Percentiles rank a stretch among this genome's conserved stretches.
These are phyloP conservation scores for Coenonympha arcania DNA, from an alignment of 2,888 invertebrate species.

Conservation along the genomic window DNA sequence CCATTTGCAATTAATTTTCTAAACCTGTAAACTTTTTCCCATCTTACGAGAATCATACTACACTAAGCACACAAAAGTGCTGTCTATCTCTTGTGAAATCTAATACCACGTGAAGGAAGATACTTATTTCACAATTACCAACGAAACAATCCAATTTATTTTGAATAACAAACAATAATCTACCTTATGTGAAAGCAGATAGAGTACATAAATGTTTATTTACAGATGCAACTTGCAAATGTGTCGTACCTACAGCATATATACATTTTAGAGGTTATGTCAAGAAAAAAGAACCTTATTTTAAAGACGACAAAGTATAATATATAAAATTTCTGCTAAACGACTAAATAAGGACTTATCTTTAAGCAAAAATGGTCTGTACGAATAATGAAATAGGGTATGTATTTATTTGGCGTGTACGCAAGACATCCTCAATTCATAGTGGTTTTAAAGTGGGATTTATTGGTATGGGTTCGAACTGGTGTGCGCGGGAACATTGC, in stretches of 20 bases:
- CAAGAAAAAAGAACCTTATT: conserved; percentile 35
- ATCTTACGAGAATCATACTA: neutral
- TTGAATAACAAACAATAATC: conserved; percentile 29
- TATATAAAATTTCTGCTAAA: conserved; percentile 3
- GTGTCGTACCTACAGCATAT: no score
- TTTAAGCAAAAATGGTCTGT: conserved; percentile 26
- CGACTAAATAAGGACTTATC: no score
- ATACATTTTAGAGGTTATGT: conserved; percentile 18
- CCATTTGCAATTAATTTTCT: no score
- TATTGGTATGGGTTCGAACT: conserved; percentile 46
- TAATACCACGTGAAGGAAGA: conserved; percentile 44
- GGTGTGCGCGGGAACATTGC: conserved; percentile 35
- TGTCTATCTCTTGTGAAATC: conserved; percentile 24
- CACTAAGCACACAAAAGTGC: no score
- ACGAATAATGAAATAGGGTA: conserved; percentile 28
- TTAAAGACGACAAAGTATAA: conserved; percentile 26
- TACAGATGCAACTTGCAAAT: no score
- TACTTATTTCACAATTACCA: conserved; percentile 41
- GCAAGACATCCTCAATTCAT: conserved; percentile 27
- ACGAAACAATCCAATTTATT: conserved; percentile 38
- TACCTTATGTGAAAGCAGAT: conserved; percentile 31
- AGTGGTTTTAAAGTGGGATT: conserved; percentile 44
- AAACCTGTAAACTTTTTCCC: conserved; percentile 9
- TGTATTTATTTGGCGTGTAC: conserved; percentile 14
- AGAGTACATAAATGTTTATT: conserved; percentile 25